A percentile compares a stretch with the other conserved stretches of the same genome.
These are phyloP conservation scores for Vollenhovia emeryi DNA, from an alignment of 1,140 invertebrate species.

Conservation along the genomic window DNA sequence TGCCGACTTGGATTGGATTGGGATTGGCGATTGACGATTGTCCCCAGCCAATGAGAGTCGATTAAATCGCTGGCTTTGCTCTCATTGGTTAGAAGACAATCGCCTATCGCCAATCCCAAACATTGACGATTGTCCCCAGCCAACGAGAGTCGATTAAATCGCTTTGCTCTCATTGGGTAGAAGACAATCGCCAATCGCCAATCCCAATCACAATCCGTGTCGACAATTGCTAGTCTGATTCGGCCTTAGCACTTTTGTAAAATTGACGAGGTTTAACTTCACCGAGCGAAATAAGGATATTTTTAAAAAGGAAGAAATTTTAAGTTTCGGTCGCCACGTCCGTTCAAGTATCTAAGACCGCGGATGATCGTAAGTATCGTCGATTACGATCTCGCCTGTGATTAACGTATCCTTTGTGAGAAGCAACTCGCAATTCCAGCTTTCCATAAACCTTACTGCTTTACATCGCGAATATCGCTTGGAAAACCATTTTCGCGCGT, in stretches of 20 bases:
- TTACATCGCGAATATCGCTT: neutral
- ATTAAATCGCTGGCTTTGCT: no score
- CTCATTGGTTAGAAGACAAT: no score
- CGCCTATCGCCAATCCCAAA: no score
- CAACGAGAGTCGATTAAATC: no score
- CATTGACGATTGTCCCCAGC: no score
- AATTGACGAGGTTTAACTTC: neutral
- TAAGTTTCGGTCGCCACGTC: neutral
- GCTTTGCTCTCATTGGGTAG: no score
- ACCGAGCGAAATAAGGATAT: neutral
- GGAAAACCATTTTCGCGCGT: slow-evolving; percentile 8
- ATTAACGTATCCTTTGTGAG: neutral
- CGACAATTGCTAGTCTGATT: no score
- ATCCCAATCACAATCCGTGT: no score
- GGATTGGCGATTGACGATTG: no score
- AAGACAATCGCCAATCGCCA: no score
- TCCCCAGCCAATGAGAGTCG: no score
- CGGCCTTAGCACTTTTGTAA: neutral
- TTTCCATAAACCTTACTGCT: slow-evolving; percentile 6
- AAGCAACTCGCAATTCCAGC: neutral
- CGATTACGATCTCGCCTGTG: neutral
- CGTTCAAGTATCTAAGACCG: neutral
- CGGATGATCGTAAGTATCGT: neutral
- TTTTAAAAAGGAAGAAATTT: neutral
- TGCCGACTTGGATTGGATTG: no score